Evolutionary conservation across 2,797 vertebrate species (phyloP).

Genomic region (Menidia menidia): DNA sequence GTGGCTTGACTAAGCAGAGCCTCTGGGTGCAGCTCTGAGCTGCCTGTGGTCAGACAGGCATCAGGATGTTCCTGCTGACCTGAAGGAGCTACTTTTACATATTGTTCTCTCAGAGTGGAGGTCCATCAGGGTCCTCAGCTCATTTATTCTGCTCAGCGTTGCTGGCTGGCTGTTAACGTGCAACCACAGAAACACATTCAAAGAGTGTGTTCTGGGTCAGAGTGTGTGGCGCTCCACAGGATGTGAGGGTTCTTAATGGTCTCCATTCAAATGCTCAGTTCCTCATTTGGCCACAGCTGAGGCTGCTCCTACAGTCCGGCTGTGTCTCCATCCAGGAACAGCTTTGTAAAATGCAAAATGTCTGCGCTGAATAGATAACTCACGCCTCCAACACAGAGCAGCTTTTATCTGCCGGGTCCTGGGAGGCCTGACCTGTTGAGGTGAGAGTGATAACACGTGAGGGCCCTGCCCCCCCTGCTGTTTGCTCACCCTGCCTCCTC

Average conservation of each 20-base stretch:
- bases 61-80: neutral
- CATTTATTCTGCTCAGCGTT: neutral
- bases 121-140: no score
- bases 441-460: conserved; percentile 40
- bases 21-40: neutral
- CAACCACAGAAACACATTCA: conserved; percentile 12
- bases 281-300: neutral
- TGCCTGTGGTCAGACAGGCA: conserved; percentile 10
- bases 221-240: conserved; percentile 27
- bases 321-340: conserved; percentile 7
- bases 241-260: conserved; percentile 14
- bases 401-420: conserved; percentile 8
- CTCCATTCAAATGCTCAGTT: conserved; percentile 35
- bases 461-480: conserved; percentile 34
- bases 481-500: conserved; percentile 50
- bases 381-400: neutral
- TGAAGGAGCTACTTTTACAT: neutral
- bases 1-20: conserved; percentile 18
- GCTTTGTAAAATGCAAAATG: conserved; percentile 58
- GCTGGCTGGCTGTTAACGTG: neutral
- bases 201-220: conserved; percentile 35
- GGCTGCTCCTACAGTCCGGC: conserved; percentile 18
- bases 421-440: conserved; percentile 26
- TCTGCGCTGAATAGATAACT: neutral
- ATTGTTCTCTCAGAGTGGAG: neutral